Evolutionary conservation across 2,797 vertebrate species (phyloP).

Genomic region (Heliangelus exortis): DNA sequence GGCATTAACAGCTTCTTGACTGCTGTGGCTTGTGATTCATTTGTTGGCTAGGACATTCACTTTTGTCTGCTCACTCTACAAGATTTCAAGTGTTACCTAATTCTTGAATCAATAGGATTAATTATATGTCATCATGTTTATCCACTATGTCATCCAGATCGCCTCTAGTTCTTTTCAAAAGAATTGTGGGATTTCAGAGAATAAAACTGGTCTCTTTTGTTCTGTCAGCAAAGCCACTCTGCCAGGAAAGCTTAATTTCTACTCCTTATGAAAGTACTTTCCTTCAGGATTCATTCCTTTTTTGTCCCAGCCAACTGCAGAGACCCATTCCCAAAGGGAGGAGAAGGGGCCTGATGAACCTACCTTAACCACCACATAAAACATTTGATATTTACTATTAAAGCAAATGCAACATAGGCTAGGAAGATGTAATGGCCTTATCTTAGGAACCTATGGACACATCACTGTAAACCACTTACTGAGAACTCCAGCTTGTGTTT

Average conservation of each 20-base stretch:
- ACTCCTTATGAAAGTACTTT: neutral
- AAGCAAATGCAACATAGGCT: neutral
- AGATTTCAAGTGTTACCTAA: neutral
- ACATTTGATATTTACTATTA: neutral
- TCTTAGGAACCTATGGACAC: neutral
- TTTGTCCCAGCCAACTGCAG: neutral
- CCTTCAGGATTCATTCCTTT: neutral
- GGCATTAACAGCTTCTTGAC: neutral
- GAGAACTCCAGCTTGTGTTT: neutral
- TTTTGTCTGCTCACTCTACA: neutral
- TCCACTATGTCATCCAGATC: neutral
- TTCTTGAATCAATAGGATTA: neutral
- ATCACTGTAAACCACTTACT: neutral
- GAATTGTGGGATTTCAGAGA: neutral
- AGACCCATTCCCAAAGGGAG: neutral
- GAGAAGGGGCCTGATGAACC: neutral
- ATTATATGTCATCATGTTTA: neutral
- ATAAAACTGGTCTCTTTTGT: neutral
- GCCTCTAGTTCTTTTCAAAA: neutral
- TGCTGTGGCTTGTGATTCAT: neutral
- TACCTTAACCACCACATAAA: rapidly evolving
- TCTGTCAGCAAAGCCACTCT: neutral
- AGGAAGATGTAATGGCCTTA: neutral
- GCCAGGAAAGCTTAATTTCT: neutral
- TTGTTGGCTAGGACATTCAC: neutral